These are phyloP conservation scores for Lepidochitona cinerea DNA, from an alignment of 2,888 invertebrate species.

Conservation along the genomic window DNA sequence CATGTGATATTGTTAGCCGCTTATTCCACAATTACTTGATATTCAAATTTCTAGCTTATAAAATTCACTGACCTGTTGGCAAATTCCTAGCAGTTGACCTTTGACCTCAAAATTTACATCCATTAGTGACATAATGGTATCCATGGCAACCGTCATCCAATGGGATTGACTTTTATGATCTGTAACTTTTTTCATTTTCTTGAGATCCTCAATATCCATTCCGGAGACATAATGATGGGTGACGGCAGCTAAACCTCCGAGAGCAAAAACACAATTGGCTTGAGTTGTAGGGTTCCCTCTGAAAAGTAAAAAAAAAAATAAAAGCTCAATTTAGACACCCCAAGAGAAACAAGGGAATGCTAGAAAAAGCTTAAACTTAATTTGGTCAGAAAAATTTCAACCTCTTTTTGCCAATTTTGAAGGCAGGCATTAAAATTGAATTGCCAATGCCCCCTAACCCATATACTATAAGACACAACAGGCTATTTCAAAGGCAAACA, in stretches of 20 bases:
- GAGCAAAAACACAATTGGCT: constrained; percentile 58
- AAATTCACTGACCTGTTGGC: constrained; percentile 64
- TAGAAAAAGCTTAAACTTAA: too few relatives aligned
- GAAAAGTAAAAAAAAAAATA: background rate
- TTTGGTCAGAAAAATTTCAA: too few relatives aligned
- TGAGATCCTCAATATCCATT: constrained; percentile 36
- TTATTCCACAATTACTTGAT: too few relatives aligned
- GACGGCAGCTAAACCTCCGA: constrained; percentile 51
- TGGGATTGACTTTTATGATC: constrained; percentile 57
- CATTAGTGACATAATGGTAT: constrained; percentile 57
- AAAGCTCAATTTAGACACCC: background rate
- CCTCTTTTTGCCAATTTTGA: too few relatives aligned
- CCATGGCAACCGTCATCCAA: constrained; percentile 57
- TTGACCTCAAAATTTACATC: constrained; percentile 53
- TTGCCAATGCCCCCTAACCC: too few relatives aligned
- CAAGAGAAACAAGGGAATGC: background rate
- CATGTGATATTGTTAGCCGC: too few relatives aligned
- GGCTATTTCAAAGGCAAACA: too few relatives aligned
- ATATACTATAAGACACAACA: too few relatives aligned
- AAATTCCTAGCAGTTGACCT: constrained; percentile 53
- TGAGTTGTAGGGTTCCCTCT: constrained; percentile 61
- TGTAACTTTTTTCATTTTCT: constrained; percentile 38
- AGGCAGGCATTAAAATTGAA: too few relatives aligned
- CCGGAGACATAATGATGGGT: constrained; percentile 42
- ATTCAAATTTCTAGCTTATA: too few relatives aligned